Conservation (phyloP, 2,888 invertebrate species). For the Sesamia inferens region DNA sequence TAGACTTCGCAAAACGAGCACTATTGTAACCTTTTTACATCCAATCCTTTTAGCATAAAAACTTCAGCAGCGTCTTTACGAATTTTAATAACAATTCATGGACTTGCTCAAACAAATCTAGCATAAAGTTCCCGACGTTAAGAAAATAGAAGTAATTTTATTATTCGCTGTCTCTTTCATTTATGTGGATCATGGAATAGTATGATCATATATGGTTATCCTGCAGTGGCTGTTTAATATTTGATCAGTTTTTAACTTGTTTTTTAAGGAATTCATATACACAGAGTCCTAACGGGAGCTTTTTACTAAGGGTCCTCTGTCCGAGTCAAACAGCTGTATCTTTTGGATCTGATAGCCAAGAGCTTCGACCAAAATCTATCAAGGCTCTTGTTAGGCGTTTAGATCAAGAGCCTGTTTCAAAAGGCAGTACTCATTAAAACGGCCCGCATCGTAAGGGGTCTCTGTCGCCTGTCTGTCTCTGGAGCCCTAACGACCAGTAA, state of each 20-base stretch:
- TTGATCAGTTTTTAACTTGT: not conserved
- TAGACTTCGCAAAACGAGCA: constrained; percentile 47
- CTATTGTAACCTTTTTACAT: constrained; percentile 58
- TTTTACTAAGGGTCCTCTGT: not conserved
- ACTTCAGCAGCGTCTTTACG: constrained; percentile 72
- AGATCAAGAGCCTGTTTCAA: too few relatives aligned
- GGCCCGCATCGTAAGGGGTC: too few relatives aligned
- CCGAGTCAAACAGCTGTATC: too few relatives aligned
- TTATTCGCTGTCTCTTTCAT: constrained; percentile 69
- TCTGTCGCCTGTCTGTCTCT: too few relatives aligned
- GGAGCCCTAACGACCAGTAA: too few relatives aligned
- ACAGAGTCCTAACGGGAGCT: not conserved
- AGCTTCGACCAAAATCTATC: too few relatives aligned
- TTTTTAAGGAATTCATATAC: not conserved
- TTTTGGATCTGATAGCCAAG: too few relatives aligned
- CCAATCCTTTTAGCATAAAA: constrained; percentile 79
- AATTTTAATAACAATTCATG: constrained; percentile 83
- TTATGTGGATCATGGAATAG: constrained; percentile 60
- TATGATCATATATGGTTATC: constrained; percentile 48
- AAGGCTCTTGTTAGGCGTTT: too few relatives aligned
- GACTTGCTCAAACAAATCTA: constrained; percentile 72
- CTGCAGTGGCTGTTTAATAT: constrained; percentile 12
- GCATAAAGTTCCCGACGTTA: constrained; percentile 76
- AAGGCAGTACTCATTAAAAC: too few relatives aligned
- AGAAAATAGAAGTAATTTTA: constrained; percentile 79